Conservation (phyloP, 2,797 vertebrate genomes). For the Loriculus beryllinus region DNA sequence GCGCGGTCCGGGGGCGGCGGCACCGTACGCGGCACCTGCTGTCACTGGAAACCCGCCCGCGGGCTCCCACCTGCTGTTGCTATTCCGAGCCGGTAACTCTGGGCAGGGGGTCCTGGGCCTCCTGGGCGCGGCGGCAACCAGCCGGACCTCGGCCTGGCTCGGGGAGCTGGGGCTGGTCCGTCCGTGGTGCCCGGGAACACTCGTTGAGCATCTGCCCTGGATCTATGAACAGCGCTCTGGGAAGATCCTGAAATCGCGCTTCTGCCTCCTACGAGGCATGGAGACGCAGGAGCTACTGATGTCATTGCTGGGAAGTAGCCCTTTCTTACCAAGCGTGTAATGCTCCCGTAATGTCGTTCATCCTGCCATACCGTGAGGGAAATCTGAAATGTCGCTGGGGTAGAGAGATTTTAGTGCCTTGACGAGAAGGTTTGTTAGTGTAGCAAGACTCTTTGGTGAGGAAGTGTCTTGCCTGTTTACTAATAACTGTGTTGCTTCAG, state of each 20-base stretch:
- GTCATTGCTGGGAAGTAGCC: neutral
- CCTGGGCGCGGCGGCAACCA: neutral
- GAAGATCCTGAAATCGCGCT: neutral
- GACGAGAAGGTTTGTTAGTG: neutral
- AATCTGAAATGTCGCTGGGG: neutral
- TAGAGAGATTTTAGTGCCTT: neutral
- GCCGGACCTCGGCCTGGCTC: neutral
- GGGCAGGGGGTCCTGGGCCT: neutral
- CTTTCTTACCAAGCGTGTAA: fast-evolving
- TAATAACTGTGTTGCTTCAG: neutral
- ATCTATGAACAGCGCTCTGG: neutral
- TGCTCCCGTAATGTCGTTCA: neutral
- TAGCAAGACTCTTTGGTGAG: neutral
- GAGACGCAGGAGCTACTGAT: neutral
- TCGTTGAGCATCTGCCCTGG: fast-evolving
- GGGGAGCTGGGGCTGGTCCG: neutral
- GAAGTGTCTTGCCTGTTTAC: neutral
- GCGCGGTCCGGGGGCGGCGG: neutral
- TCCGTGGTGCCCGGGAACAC: neutral
- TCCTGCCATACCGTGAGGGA: fast-evolving
- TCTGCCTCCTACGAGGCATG: neutral
- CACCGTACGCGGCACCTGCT: neutral
- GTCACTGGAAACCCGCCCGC: neutral
- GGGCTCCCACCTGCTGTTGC: neutral
- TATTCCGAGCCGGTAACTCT: neutral